A percentile compares a stretch with the other conserved stretches of the same genome.
phyloP scores from a whole-genome alignment of 2,113 vertebrate species.

The Hippocampus mohnikei region DNA sequence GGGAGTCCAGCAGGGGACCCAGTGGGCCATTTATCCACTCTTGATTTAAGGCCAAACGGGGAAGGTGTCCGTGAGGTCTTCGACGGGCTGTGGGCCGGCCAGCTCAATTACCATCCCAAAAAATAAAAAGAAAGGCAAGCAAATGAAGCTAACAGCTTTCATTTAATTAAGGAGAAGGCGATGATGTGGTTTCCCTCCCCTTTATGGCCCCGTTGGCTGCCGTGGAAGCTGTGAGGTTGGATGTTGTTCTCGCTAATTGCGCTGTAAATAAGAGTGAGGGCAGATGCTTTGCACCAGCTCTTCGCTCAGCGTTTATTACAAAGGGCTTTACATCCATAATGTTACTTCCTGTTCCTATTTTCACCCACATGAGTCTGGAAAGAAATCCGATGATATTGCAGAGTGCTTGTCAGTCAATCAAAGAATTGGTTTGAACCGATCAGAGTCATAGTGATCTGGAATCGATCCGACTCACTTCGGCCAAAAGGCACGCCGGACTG shows the following conservation, averaged over 20 bases:
- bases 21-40: constrained; percentile 71
- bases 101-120: constrained; percentile 56
- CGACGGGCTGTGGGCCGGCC: constrained; percentile 60
- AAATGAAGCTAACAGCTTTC: constrained; percentile 80
- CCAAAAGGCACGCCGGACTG: neutral
- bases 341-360: neutral
- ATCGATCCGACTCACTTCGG: neutral
- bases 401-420: neutral
- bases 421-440: constrained; percentile 1
- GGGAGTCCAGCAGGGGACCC: constrained; percentile 66
- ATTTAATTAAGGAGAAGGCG: constrained; percentile 87
- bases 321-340: constrained; percentile 18
- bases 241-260: constrained; percentile 68
- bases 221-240: constrained; percentile 71
- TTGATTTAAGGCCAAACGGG: constrained; percentile 82
- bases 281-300: constrained; percentile 35
- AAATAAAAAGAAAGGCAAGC: constrained; percentile 42
- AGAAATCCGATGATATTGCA: neutral
- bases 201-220: constrained; percentile 73
- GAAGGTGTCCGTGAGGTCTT: constrained; percentile 72
- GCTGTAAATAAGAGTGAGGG: constrained; percentile 79
- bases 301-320: constrained; percentile 29
- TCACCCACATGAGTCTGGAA: neutral
- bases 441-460: neutral
- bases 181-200: constrained; percentile 74